A percentile compares a stretch with the other conserved stretches of the same genome.
phyloP scores from a whole-genome alignment of 2,797 vertebrate genomes.

The Perodicticus potto region DNA sequence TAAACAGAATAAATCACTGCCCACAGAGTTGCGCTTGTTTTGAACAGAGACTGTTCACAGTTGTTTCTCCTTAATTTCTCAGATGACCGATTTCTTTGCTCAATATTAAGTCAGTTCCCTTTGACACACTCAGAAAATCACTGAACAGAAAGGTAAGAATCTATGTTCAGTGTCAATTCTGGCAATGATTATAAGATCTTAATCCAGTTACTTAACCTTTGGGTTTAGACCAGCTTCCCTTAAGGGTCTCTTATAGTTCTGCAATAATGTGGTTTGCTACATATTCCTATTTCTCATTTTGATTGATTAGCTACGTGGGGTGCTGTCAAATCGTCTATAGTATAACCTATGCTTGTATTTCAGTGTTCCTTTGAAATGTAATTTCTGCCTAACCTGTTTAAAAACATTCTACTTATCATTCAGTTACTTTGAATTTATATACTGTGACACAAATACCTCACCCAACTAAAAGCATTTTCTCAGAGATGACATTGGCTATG shows the following conservation, averaged over 20 bases:
- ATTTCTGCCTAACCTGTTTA: constrained; percentile 49
- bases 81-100: constrained; percentile 1
- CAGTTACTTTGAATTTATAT: background rate
- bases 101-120: background rate
- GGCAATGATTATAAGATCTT: constrained; percentile 22
- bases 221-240: background rate
- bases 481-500: background rate
- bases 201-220: constrained; percentile 28
- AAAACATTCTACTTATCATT: constrained; percentile 42
- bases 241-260: background rate
- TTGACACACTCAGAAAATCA: background rate
- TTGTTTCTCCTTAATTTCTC: constrained; percentile 2
- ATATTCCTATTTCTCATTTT: constrained; percentile 45
- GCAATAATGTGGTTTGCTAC: background rate
- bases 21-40: background rate
- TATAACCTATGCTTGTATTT: constrained; percentile 34
- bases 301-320: constrained; percentile 45
- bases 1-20: constrained; percentile 29
- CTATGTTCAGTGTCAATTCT: background rate
- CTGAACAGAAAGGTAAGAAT: background rate
- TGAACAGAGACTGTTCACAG: background rate
- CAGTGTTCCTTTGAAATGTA: constrained; percentile 47
- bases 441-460: background rate
- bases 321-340: constrained; percentile 40
- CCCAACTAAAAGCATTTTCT: background rate